phyloP scores from a whole-genome alignment of 2,113 vertebrate genomes.

The Myrmophylax atrothorax region DNA sequence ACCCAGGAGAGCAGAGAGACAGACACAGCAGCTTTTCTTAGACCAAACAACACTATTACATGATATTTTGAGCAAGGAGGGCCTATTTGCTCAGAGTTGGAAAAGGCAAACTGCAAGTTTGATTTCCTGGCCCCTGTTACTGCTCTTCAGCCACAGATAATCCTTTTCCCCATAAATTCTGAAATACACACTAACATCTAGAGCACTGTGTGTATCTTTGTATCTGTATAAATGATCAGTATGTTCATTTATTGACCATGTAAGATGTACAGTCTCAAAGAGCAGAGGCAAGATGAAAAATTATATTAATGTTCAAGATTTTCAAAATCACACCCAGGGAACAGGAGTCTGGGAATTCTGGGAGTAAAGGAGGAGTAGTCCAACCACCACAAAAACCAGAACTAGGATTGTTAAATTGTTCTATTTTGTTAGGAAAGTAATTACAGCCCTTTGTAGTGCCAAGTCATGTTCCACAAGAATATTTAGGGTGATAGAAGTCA shows the following conservation, averaged over 20 bases:
- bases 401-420: accelerated
- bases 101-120: not conserved
- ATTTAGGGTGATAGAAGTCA: not conserved
- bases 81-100: not conserved
- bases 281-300: not conserved
- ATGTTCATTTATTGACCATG: not conserved
- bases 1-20: not conserved
- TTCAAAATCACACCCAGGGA: not conserved
- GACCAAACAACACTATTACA: not conserved
- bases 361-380: not conserved
- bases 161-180: not conserved
- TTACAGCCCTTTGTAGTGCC: not conserved
- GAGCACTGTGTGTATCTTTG: not conserved
- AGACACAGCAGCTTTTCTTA: not conserved
- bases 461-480: not conserved
- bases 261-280: not conserved
- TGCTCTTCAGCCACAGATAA: not conserved
- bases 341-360: not conserved
- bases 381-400: not conserved
- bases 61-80: not conserved
- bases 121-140: not conserved
- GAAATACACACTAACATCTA: not conserved
- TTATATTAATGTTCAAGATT: not conserved
- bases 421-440: not conserved
- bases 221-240: not conserved